Conservation (phyloP, 2,797 vertebrate species). For the Galagoides demidoff region DNA sequence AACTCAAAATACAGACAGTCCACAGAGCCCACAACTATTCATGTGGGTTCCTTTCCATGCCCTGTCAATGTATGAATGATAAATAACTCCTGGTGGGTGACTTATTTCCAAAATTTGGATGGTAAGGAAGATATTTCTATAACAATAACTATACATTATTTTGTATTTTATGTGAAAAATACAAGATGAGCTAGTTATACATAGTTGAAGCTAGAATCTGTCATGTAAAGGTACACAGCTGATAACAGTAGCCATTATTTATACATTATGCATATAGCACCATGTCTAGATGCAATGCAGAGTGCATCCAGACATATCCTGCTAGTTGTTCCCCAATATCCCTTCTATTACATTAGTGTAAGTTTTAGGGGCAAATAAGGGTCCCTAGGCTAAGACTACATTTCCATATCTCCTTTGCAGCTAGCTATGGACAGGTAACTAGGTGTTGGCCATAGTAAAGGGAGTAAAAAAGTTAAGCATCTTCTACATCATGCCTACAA, state of each 20-base stretch:
- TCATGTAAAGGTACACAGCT: not conserved
- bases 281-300: not conserved
- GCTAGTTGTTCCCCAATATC: not conserved
- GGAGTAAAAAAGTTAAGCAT: not conserved
- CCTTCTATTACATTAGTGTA: not conserved
- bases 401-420: not conserved
- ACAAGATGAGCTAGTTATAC: not conserved
- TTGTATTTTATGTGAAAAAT: not conserved
- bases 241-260: conserved; percentile 8
- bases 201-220: not conserved
- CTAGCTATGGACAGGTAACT: not conserved
- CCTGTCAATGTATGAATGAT: not conserved
- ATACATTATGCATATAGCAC: not conserved
- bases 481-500: not conserved
- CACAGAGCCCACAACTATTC: not conserved
- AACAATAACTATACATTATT: not conserved
- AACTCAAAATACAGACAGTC: not conserved
- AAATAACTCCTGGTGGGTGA: not conserved
- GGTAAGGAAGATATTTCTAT: not conserved
- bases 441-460: not conserved
- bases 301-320: too few relatives aligned
- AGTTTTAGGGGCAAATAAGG: not conserved
- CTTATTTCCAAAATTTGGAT: not conserved
- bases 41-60: not conserved
- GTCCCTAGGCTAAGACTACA: not conserved